Percentiles rank a stretch among this genome's conserved stretches.
Conservation (phyloP, 2,888 invertebrate species). For the Cordylochernes scorpioides region DNA sequence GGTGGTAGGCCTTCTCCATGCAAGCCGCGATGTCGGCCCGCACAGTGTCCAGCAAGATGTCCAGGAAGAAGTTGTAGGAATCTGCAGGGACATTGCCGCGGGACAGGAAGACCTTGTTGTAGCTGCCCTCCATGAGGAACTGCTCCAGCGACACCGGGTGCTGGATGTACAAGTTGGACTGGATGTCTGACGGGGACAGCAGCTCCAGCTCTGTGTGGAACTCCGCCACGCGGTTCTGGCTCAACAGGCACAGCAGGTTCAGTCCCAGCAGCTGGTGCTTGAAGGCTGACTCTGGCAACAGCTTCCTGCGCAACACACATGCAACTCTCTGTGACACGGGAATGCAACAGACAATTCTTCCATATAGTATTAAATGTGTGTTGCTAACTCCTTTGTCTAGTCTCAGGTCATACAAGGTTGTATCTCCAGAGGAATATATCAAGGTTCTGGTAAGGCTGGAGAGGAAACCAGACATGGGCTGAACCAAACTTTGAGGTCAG, state of each 20-base stretch:
- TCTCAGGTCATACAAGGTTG: too few relatives aligned
- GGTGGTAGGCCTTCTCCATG: slow-evolving; percentile 82
- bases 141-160: slow-evolving; percentile 89
- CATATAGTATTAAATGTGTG: too few relatives aligned
- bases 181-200: slow-evolving; percentile 63
- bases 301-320: slow-evolving; percentile 41
- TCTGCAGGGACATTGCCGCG: slow-evolving; percentile 87
- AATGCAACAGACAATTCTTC: too few relatives aligned
- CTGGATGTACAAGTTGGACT: slow-evolving; percentile 70
- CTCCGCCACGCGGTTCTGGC: slow-evolving; percentile 87
- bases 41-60: slow-evolving; percentile 76
- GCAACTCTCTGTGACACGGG: too few relatives aligned
- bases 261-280: slow-evolving; percentile 82
- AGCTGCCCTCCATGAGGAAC: slow-evolving; percentile 95
- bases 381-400: too few relatives aligned
- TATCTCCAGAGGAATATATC: too few relatives aligned
- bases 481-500: too few relatives aligned
- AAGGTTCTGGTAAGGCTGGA: too few relatives aligned
- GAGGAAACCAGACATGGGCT: too few relatives aligned
- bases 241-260: slow-evolving; percentile 68
- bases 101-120: slow-evolving; percentile 81
- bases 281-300: slow-evolving; percentile 65
- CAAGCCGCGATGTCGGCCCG: slow-evolving; percentile 86
- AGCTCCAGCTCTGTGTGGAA: slow-evolving; percentile 93
- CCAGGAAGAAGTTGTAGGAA: slow-evolving; percentile 86